Evolutionary conservation across 2,113 vertebrate genomes (phyloP), one percentile per base, ranked within the genome.

Genomic region (Alces alces): DNA sequence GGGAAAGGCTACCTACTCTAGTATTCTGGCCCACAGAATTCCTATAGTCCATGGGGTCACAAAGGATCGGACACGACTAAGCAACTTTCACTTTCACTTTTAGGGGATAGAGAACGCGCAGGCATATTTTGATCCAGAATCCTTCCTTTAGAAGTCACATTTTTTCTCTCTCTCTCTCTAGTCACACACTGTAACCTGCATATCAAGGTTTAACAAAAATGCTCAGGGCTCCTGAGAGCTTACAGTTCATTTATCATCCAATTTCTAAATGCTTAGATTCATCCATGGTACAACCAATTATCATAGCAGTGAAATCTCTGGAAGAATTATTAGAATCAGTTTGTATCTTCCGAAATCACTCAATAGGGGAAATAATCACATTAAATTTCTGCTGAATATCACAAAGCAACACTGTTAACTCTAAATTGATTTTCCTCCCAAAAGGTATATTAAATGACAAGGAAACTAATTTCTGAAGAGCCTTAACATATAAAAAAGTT

Each of bases 141-240:
- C 39, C 14, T 78, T 78, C 79, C 86, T 57, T 7, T 10, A 43
- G 50, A 85, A 78, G 27, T 21, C 86, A 78, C 55, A 39, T 33
- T 85, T 88, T 64, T 85, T 39, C 6, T 82, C 7, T 64, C 61
- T 89, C n/a, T 78, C 91, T 36, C 61, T 50, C 54, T 43, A 17
- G 36, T 60, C 61, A 88, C 14, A 45, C 2, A 7, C 61, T 91
- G 36, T 91, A 43, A 45, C 55, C 64, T 88, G 13, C 11, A 2
- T 21, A 88, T 89, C 6, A 61, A 52, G 11, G 10, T 30, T 76
- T 88, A 94, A 80, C 2, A 60, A 55, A 92, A 95, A 33, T 84
- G 55, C 27, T 30, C 78, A 78, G 27, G 33, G 39, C 8, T 91
- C 47, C n/a, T 3, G 2, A 39, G 76, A 95, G 45, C 21, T 76